Percentiles rank a stretch among this genome's conserved stretches.
Evolutionary conservation across 2,113 vertebrate genomes (phyloP).

Genomic region (Entomyzon cyanotis): DNA sequence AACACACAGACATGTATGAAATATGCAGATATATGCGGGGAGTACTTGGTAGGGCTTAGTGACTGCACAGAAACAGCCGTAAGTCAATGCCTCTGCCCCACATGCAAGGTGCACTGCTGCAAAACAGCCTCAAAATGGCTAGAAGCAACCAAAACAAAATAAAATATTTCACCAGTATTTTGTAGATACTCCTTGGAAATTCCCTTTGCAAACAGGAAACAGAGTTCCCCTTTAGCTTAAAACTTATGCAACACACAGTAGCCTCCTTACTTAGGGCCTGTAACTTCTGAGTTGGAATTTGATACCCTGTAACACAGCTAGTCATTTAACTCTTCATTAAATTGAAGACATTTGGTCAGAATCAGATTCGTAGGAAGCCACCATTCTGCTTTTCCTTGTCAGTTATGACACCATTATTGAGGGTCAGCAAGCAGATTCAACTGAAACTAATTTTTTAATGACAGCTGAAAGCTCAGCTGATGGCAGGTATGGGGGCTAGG

Average conservation of each 20-base stretch:
- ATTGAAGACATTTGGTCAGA: not conserved
- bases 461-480: not conserved
- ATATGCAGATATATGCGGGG: not conserved
- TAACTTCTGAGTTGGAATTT: not conserved
- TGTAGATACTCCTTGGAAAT: not conserved
- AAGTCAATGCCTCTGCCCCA: not conserved
- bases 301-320: not conserved
- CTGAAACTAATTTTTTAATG: not conserved
- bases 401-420: not conserved
- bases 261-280: not conserved
- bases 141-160: not conserved
- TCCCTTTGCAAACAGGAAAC: not conserved
- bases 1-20: not conserved
- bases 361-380: not conserved
- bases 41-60: not conserved
- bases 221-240: not conserved
- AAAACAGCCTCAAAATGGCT: not conserved
- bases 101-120: rapidly evolving
- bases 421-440: not conserved
- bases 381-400: not conserved
- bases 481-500: not conserved
- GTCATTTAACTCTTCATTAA: not conserved
- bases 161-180: not conserved
- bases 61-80: not conserved
- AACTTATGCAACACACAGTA: not conserved